Evolutionary conservation across 2,888 invertebrate genomes (phyloP), one percentile per base, ranked within the genome.

Genomic region (Sthenelais limicola): DNA sequence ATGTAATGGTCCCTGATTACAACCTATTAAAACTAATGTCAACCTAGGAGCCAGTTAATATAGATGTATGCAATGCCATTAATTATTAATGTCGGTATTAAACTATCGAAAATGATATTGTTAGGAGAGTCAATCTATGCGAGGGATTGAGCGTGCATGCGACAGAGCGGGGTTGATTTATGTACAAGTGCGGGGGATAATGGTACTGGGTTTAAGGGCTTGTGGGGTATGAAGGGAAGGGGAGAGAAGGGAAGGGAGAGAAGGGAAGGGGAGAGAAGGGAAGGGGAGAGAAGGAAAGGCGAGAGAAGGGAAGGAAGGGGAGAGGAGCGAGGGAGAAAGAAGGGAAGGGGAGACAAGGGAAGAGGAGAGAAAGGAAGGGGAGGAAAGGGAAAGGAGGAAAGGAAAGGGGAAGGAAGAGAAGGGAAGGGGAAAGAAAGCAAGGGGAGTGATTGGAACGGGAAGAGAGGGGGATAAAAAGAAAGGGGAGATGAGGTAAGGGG

Each of bases 171-270:
- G n/a, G n/a, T n/a, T n/a, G n/a, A n/a, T n/a, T n/a, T n/a, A n/a
- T n/a, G n/a, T n/a, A n/a, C n/a, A n/a, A n/a, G n/a, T n/a, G n/a
- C n/a, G n/a, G n/a, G n/a, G n/a, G n/a, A n/a, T n/a, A n/a, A n/a
- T n/a, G n/a, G n/a, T n/a, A n/a, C n/a, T n/a, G n/a, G n/a, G n/a
- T n/a, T n/a, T n/a, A n/a, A n/a, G n/a, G n/a, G n/a, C n/a, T n/a
- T n/a, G n/a, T n/a, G n/a, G n/a, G n/a, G n/a, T n/a, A n/a, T n/a
- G n/a, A n/a, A n/a, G n/a, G n/a, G n/a, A n/a, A n/a, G n/a, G n/a
- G n/a, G n/a, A n/a, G n/a, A n/a, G 51, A 51, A 24, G n/a, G 51
- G 51, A n/a, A 12, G 51, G 24, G n/a, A 24, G 51, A 51, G 51
- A 51, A 51, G 51, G n/a, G 51, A n/a, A 24, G 24, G n/a, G 24